Evolutionary conservation across 2,113 vertebrate genomes (phyloP).

Genomic region (Brachirus orientalis): DNA sequence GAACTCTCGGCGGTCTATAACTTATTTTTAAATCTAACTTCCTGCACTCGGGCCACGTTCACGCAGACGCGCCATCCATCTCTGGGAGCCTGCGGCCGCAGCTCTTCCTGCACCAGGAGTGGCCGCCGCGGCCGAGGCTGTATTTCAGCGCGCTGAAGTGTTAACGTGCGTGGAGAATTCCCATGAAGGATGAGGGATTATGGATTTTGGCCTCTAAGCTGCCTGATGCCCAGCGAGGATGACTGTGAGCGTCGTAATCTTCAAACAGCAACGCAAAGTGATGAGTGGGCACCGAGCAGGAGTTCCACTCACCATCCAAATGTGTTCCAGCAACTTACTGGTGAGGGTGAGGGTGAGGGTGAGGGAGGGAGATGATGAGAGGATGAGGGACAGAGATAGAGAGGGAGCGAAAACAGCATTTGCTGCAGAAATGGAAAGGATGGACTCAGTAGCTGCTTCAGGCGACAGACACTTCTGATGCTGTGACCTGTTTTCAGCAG

Average conservation of each 20-base stretch:
- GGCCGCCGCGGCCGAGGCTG: conserved; percentile 69
- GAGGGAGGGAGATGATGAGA: neutral
- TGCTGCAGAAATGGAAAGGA: conserved; percentile 63
- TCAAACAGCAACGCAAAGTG: conserved; percentile 81
- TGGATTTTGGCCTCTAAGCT: conserved; percentile 82
- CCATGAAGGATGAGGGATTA: conserved; percentile 83
- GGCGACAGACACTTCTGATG: conserved; percentile 67
- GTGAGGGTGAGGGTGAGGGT: conserved; percentile 21
- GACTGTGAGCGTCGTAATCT: conserved; percentile 81
- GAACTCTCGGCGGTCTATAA: conserved; percentile 49
- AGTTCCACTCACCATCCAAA: conserved; percentile 78
- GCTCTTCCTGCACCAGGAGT: conserved; percentile 58
- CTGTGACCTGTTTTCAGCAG: conserved; percentile 58
- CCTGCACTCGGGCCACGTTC: conserved; percentile 67
- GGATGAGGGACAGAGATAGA: neutral
- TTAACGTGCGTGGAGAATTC: conserved; percentile 82
- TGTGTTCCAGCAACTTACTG: conserved; percentile 74
- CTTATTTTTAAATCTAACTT: conserved; percentile 74
- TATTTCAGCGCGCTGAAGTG: conserved; percentile 68
- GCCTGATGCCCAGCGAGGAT: conserved; percentile 81
- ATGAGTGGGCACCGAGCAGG: conserved; percentile 80
- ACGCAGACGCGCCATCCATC: conserved; percentile 74
- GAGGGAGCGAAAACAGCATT: conserved; percentile 42
- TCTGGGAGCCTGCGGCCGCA: conserved; percentile 67
- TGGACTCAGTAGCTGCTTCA: conserved; percentile 58